Evolutionary conservation across 2,888 invertebrate genomes (phyloP).

Genomic region (Chymomyza procnemis): DNA sequence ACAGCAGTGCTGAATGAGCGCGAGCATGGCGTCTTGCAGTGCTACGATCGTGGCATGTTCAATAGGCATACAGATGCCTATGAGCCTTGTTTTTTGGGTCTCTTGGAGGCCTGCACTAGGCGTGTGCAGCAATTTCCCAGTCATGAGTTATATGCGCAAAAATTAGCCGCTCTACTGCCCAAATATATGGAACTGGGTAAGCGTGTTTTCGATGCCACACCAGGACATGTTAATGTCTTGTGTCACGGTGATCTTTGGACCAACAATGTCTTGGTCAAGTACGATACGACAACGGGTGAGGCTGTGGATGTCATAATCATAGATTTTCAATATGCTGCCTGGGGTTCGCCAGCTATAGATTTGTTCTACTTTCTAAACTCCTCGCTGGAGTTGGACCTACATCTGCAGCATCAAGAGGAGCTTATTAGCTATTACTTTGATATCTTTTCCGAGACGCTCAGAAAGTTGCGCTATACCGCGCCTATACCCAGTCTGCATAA

Average conservation of each 20-base stretch:
- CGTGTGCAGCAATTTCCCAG: constrained; percentile 69
- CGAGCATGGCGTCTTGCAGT: constrained; percentile 58
- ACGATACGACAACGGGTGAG: constrained; percentile 57
- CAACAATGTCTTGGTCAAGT: constrained; percentile 76
- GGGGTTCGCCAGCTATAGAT: constrained; percentile 77
- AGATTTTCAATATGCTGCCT: constrained; percentile 77
- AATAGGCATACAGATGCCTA: constrained; percentile 75
- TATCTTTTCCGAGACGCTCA: constrained; percentile 62
- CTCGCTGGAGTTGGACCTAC: constrained; percentile 71
- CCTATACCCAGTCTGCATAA: constrained; percentile 73
- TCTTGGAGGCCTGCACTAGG: constrained; percentile 66
- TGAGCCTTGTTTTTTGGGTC: constrained; percentile 69
- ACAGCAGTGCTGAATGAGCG: constrained; percentile 79
- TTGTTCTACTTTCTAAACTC: constrained; percentile 76
- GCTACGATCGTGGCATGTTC: constrained; percentile 76
- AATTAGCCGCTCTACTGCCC: constrained; percentile 61
- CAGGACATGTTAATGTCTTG: constrained; percentile 70
- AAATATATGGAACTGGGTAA: constrained; percentile 74
- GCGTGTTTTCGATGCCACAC: constrained; percentile 65
- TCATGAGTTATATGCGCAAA: constrained; percentile 65
- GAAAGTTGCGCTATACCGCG: constrained; percentile 59
- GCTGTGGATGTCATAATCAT: constrained; percentile 73
- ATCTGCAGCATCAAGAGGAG: constrained; percentile 71
- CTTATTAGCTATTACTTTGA: constrained; percentile 71
- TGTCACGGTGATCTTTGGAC: constrained; percentile 78